Percentiles rank a stretch among this genome's conserved stretches.
phyloP scores from a whole-genome alignment of 2,888 invertebrate species.

The Bedellia somnulentella region DNA sequence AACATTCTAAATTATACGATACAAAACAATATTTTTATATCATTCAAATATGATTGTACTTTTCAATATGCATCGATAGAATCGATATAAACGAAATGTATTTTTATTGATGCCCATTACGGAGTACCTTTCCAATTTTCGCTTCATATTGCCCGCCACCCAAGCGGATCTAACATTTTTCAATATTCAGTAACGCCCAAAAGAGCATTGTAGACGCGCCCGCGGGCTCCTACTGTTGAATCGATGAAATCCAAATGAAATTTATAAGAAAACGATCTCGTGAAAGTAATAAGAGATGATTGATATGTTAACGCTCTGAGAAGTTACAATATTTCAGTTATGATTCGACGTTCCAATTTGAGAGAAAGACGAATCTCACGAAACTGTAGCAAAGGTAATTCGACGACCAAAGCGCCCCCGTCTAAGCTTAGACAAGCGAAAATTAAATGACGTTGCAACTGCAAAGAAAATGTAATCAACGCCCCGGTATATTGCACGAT shows the following conservation, averaged over 20 bases:
- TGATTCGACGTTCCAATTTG: too few relatives aligned
- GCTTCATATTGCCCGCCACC: not conserved
- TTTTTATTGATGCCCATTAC: too few relatives aligned
- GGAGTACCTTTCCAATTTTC: too few relatives aligned
- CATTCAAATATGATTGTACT: too few relatives aligned
- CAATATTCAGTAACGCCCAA: constrained; percentile 5
- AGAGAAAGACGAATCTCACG: too few relatives aligned
- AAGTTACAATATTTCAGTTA: too few relatives aligned
- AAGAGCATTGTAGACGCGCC: constrained; percentile 11
- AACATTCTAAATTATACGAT: too few relatives aligned
- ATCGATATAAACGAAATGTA: too few relatives aligned
- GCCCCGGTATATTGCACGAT: constrained; percentile 39
- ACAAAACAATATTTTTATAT: too few relatives aligned
- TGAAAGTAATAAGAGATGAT: too few relatives aligned
- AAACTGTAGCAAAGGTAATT: constrained; percentile 30
- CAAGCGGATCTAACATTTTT: constrained; percentile 4
- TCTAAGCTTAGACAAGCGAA: constrained; percentile 30
- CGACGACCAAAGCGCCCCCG: constrained; percentile 26
- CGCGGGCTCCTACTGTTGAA: constrained; percentile 16
- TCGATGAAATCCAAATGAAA: constrained; percentile 34
- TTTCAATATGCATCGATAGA: too few relatives aligned
- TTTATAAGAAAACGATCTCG: constrained; percentile 40
- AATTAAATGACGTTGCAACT: constrained; percentile 51
- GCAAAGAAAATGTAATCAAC: constrained; percentile 59
- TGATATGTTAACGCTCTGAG: too few relatives aligned